Percentiles rank a stretch among this genome's conserved stretches.
Evolutionary conservation across 2,797 vertebrate species (phyloP).

Genomic region (Hapalemur alaotrensis): DNA sequence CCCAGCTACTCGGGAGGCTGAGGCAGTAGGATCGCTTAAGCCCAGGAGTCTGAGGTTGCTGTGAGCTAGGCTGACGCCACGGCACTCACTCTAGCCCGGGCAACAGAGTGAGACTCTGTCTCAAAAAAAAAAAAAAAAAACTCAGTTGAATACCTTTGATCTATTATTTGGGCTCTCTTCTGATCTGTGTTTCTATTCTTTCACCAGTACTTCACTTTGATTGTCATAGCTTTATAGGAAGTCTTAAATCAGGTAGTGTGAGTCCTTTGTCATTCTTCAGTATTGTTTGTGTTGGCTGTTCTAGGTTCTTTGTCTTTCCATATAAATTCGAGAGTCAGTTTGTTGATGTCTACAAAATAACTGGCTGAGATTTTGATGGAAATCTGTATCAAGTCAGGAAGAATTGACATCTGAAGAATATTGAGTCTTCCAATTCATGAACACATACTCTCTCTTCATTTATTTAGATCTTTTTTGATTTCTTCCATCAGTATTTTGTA

Average conservation of each 20-base stretch:
- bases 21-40: no score
- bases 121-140: no score
- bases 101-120: no score
- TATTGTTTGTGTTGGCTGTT: not conserved
- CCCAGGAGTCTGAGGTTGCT: no score
- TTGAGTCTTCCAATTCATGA: not conserved
- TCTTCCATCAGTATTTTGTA: not conserved
- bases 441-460: not conserved
- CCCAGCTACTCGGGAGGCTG: no score
- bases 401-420: not conserved
- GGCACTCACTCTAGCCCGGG: no score
- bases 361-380: not conserved
- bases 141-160: not conserved
- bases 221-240: not conserved
- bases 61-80: no score
- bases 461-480: not conserved
- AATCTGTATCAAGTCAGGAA: not conserved
- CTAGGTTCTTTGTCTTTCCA: not conserved
- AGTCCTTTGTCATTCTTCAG: not conserved
- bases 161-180: not conserved
- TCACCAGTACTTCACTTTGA: not conserved
- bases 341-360: not conserved
- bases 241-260: not conserved
- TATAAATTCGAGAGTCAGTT: not conserved
- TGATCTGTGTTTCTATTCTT: not conserved